Evolutionary conservation across 2,113 vertebrate species (phyloP).

Genomic region (Tachycineta bicolor): DNA sequence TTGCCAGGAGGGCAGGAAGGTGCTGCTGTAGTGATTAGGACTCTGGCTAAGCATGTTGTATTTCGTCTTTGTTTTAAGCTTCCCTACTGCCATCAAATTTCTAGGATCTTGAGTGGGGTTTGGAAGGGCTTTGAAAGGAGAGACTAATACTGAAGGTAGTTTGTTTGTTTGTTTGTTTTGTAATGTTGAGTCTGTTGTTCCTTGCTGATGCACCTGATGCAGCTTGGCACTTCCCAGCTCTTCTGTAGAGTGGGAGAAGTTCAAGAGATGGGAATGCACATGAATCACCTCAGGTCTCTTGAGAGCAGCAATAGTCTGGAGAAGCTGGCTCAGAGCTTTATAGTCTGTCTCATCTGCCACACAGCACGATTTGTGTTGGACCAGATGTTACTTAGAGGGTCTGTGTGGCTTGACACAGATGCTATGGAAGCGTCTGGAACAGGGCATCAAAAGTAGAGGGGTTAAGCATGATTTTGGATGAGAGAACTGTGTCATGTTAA

Average conservation of each 20-base stretch:
- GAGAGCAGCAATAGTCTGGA: neutral
- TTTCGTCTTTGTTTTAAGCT: neutral
- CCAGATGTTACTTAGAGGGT: conserved; percentile 4
- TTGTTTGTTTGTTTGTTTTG: neutral
- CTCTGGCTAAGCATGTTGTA: neutral
- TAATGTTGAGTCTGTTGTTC: neutral
- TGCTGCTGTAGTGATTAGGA: neutral
- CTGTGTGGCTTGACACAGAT: conserved; percentile 26
- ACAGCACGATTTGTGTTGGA: neutral
- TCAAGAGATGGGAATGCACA: neutral
- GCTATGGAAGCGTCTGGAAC: neutral
- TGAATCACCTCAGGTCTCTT: neutral
- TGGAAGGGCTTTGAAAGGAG: neutral
- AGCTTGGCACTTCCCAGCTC: neutral
- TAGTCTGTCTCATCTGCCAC: neutral
- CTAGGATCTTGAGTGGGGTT: neutral
- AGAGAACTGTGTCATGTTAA: conserved; percentile 17
- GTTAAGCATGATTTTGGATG: conserved; percentile 22
- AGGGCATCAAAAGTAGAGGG: conserved; percentile 22
- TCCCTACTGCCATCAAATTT: neutral
- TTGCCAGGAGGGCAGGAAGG: neutral
- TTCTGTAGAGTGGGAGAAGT: neutral
- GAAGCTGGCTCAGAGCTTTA: neutral
- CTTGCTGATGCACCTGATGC: neutral
- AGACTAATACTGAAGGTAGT: neutral